A percentile compares a stretch with the other conserved stretches of the same genome.
Evolutionary conservation across 2,113 vertebrate genomes (phyloP).

Genomic region (Otus sunia): DNA sequence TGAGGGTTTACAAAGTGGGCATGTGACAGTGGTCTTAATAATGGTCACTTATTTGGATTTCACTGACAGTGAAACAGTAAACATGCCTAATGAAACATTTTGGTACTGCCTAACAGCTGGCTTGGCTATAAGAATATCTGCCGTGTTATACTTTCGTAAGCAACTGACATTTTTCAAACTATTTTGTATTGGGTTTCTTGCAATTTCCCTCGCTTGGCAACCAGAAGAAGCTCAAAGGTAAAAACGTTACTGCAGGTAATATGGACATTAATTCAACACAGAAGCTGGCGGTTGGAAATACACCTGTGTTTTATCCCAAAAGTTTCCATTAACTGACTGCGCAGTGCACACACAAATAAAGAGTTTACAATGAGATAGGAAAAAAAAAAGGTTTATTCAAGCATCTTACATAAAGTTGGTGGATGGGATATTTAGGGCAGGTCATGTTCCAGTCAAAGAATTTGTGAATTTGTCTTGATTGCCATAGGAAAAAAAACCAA

Average conservation of each 20-base stretch:
- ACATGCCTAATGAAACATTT: background rate
- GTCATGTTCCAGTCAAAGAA: background rate
- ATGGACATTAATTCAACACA: background rate
- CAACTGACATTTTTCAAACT: background rate
- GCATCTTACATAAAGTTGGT: background rate
- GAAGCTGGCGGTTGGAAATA: background rate
- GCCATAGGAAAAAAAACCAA: no score
- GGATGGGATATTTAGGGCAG: background rate
- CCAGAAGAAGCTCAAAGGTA: background rate
- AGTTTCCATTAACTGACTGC: background rate
- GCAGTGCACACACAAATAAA: background rate
- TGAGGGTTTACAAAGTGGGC: background rate
- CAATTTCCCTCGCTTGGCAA: background rate
- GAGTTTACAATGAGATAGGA: background rate
- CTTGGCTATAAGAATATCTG: background rate
- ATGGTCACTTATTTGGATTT: background rate
- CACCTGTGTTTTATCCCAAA: background rate
- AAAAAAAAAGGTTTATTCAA: background rate
- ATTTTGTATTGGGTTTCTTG: background rate
- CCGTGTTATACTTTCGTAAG: background rate
- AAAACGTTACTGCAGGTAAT: background rate
- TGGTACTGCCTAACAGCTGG: background rate
- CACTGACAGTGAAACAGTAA: background rate
- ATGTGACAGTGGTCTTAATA: background rate
- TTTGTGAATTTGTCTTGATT: background rate